Conservation (phyloP, 2,888 invertebrate genomes). For the Andricus curvator region DNA sequence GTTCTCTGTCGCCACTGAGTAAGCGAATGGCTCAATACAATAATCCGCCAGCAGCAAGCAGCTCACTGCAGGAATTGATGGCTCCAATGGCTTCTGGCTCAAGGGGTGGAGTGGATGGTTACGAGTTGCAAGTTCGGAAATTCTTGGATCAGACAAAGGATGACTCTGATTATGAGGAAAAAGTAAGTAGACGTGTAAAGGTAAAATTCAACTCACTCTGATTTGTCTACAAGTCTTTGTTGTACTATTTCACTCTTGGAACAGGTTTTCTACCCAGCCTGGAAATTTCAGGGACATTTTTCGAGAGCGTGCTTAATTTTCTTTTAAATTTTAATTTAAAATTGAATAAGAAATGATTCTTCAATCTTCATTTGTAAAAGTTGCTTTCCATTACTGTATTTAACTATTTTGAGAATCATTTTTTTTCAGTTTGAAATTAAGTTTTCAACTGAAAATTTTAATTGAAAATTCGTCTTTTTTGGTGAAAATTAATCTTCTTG, state of each 20-base stretch:
- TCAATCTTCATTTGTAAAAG: too few relatives aligned
- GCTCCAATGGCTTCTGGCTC: constrained; percentile 79
- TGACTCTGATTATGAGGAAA: constrained; percentile 92
- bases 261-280: too few relatives aligned
- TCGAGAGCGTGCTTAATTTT: too few relatives aligned
- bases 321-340: too few relatives aligned
- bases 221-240: background rate
- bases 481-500: too few relatives aligned
- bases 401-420: too few relatives aligned
- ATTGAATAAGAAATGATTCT: too few relatives aligned
- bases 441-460: too few relatives aligned
- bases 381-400: too few relatives aligned
- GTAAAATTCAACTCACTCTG: background rate
- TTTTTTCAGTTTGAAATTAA: too few relatives aligned
- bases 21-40: constrained; percentile 91
- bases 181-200: constrained; percentile 69
- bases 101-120: constrained; percentile 79
- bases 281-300: too few relatives aligned
- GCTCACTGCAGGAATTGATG: constrained; percentile 78
- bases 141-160: constrained; percentile 89
- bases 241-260: background rate
- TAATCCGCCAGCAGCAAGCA: constrained; percentile 83
- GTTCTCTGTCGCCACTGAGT: constrained; percentile 89
- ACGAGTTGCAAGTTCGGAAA: constrained; percentile 85
- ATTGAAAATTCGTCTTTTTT: too few relatives aligned